Evolutionary conservation across 92 coral and sea anemone species (phyloP).

Genomic region (Actinernus sp.): DNA sequence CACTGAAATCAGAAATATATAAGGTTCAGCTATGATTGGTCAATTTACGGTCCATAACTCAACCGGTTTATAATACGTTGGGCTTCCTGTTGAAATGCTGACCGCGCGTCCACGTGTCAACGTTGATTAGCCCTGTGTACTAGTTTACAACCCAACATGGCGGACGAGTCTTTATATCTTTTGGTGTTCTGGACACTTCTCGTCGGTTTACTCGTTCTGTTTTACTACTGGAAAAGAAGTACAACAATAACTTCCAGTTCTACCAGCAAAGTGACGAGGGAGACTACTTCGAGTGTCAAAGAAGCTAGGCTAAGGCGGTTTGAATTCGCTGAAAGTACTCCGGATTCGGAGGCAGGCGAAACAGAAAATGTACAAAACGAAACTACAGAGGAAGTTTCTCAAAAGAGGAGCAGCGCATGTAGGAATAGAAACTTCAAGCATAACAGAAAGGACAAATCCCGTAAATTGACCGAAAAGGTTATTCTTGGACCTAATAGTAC

Average conservation of each 20-base stretch:
- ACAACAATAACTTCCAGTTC: constrained; percentile 15
- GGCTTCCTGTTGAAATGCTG: constrained; percentile 8
- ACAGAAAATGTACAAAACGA: background rate
- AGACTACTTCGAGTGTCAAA: constrained; percentile 21
- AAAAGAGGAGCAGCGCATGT: background rate
- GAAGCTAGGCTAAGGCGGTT: constrained; percentile 67
- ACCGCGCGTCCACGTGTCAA: too few species aligned
- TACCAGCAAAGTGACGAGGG: background rate
- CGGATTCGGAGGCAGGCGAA: background rate
- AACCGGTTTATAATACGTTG: too few species aligned
- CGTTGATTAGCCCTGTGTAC: constrained; percentile 35
- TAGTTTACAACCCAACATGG: constrained; percentile 60
- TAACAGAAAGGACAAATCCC: constrained; percentile 21
- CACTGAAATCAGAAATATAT: too few species aligned
- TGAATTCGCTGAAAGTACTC: constrained; percentile 10
- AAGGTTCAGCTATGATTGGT: too few species aligned
- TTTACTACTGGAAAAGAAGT: constrained; percentile 75
- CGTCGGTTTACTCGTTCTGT: constrained; percentile 50
- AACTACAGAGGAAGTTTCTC: background rate
- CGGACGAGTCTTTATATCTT: constrained; percentile 60
- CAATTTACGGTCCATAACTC: too few species aligned
- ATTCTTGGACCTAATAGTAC: constrained; percentile 33
- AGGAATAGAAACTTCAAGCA: constrained; percentile 18
- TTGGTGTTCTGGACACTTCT: constrained; percentile 68
- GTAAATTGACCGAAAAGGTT: constrained; percentile 7